Base-by-base conservation (phyloP, 2,888 invertebrate genomes). In the Dysmachus trigonus region DNA sequence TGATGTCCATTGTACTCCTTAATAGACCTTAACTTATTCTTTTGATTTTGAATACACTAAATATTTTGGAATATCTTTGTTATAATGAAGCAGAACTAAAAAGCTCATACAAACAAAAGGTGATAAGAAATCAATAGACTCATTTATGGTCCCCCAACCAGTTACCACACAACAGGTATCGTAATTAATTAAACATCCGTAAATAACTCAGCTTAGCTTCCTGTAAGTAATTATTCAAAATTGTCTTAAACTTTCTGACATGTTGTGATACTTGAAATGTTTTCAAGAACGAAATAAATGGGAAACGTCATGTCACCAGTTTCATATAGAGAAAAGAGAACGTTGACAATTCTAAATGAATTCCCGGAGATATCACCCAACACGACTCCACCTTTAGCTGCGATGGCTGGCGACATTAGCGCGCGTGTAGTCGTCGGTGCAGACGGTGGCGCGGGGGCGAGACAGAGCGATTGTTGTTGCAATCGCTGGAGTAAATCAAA, bases 301-400 rank as follows among this genome's bases (percentile, higher is more conserved):
- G 83, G 41, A 71, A 41, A 83, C 41, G 72, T 83, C 83, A 83
- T 83, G 62, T 83, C 72, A 83, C 31, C 38, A 71, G 47, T 83
- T 71, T 83, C 83, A 83, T 83, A 72, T 83, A 83, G 83, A 35
- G 72, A 83, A 83, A 72, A 72, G 83, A 71, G 72, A 83, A 83
- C 72, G 83, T 83, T 83, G 83, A 83, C 72, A 83, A 72, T 83
- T 83, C 83, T 83, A 83, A 83, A 83, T 83, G 83, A 83, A 83
- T 83, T 83, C 72, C 13, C 71, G 38, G 72, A 83, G 83, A 83
- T 83, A 83, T 72, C 71, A 83, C 27, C 72, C 8, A 72, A 72
- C 22, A 41, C 77, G 38, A 41, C 41, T 15, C 22, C 31, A 33
- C 33, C 74, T 27, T 27, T 18, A 27, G 35, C 18, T 77, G 77